Evolutionary conservation across 2,113 vertebrate genomes (phyloP).

Genomic region (Leptocoma aspasia): DNA sequence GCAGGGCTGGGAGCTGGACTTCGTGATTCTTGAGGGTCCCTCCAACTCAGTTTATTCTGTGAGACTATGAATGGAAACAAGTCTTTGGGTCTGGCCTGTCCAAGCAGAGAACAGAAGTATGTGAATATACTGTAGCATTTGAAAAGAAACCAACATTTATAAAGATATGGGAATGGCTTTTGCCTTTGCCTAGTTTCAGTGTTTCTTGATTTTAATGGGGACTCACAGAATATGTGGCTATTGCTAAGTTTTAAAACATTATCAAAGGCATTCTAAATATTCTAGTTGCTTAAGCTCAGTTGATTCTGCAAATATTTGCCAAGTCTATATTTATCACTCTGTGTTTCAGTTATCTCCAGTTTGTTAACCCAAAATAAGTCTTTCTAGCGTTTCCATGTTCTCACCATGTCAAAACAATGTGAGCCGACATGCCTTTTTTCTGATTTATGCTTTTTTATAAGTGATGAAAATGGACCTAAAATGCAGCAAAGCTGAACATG

Average conservation of each 20-base stretch:
- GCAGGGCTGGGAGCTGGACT: not conserved
- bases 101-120: not conserved
- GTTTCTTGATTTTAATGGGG: not conserved
- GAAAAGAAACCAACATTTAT: not conserved
- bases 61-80: not conserved
- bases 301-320: not conserved
- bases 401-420: not conserved
- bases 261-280: constrained; percentile 3
- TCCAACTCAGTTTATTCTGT: not conserved
- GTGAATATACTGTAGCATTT: not conserved
- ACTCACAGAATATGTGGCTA: not conserved
- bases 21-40: fast-evolving
- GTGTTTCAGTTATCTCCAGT: not conserved
- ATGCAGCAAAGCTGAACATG: not conserved
- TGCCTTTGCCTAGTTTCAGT: not conserved
- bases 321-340: not conserved
- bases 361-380: constrained; percentile 1
- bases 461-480: not conserved
- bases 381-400: not conserved
- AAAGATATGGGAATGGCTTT: not conserved
- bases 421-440: not conserved
- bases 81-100: not conserved
- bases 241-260: not conserved
- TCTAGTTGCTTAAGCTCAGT: not conserved
- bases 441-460: not conserved